These are phyloP conservation scores for Oophaga sylvatica DNA, from an alignment of 2,797 vertebrate species.

Conservation along the genomic window DNA sequence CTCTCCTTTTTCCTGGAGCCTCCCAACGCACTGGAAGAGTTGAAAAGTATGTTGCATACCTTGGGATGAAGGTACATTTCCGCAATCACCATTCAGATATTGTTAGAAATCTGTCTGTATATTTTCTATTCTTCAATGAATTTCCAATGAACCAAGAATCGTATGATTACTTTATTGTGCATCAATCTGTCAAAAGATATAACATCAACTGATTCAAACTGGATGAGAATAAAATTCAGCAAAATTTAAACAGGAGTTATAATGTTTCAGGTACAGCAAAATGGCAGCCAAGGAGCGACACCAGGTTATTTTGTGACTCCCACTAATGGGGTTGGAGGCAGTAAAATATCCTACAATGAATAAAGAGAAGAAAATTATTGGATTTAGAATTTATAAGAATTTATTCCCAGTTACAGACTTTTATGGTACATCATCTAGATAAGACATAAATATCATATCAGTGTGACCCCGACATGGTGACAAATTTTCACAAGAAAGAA, in stretches of 20 bases:
- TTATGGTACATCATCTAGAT: neutral
- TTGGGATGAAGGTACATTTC: too few relatives aligned
- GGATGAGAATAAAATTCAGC: neutral
- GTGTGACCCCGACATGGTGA: neutral
- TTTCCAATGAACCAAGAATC: neutral
- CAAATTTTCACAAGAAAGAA: neutral
- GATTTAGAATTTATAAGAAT: neutral
- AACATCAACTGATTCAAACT: neutral
- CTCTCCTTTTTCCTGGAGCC: too few relatives aligned
- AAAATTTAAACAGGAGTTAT: neutral
- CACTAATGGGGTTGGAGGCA: conserved; percentile 52
- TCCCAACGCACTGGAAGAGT: too few relatives aligned
- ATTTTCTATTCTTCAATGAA: neutral
- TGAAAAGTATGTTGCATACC: too few relatives aligned
- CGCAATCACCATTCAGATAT: too few relatives aligned
- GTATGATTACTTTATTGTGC: conserved; percentile 27
- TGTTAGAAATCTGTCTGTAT: too few relatives aligned
- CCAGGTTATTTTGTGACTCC: conserved; percentile 25
- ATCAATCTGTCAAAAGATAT: neutral
- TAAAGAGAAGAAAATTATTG: neutral
- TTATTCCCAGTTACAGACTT: neutral
- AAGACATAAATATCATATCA: neutral
- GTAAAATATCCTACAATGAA: conserved; percentile 39
- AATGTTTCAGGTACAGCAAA: neutral
- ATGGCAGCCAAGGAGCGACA: neutral